These are phyloP conservation scores for Notechis scutatus DNA, from an alignment of 2,113 vertebrate species.

Conservation along the genomic window DNA sequence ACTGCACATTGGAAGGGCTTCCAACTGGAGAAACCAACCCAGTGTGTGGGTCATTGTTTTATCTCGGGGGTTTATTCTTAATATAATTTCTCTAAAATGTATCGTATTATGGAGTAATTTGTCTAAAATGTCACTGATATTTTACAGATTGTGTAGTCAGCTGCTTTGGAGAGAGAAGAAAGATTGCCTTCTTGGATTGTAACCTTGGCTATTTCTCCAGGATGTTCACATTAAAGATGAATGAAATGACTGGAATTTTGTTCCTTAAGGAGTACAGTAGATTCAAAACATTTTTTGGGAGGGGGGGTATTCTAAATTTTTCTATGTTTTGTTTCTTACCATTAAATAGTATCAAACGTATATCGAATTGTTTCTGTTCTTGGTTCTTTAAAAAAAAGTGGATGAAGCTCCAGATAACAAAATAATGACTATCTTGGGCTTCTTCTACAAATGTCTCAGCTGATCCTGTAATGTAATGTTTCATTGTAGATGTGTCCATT, in stretches of 20 bases:
- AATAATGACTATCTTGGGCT: constrained; percentile 22
- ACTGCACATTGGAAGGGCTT: not conserved
- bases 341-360: constrained; percentile 30
- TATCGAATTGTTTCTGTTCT: constrained; percentile 29
- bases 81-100: constrained; percentile 26
- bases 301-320: constrained; percentile 35
- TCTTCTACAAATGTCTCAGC: constrained; percentile 19
- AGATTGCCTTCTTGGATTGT: constrained; percentile 44
- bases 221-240: constrained; percentile 30
- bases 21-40: not conserved
- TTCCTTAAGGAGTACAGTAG: not conserved
- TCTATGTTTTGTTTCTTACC: not conserved
- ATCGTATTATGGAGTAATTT: constrained; percentile 45
- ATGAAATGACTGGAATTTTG: constrained; percentile 41
- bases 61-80: constrained; percentile 1
- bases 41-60: not conserved
- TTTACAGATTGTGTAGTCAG: constrained; percentile 39
- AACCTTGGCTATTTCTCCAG: constrained; percentile 35
- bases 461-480: not conserved
- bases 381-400: constrained; percentile 21
- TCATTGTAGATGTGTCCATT: constrained; percentile 34
- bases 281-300: constrained; percentile 25
- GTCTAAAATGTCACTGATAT: constrained; percentile 52
- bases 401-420: not conserved
- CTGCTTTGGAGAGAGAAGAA: constrained; percentile 39